Base-by-base conservation (phyloP, 2,113 vertebrate species). In the Agelaius phoeniceus region DNA sequence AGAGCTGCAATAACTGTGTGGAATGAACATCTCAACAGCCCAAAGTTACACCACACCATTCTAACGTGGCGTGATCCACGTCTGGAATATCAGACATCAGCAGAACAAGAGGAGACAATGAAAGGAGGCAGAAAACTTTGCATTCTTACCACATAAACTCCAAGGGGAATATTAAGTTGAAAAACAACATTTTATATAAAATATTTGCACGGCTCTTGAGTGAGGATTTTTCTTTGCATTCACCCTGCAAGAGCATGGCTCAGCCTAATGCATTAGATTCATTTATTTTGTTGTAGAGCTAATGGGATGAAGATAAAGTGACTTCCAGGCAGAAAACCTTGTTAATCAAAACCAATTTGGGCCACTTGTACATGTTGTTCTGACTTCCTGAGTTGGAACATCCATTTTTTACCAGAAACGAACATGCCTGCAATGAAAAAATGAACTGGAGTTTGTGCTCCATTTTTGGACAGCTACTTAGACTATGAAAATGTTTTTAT, bases 341-440 rank as follows among this genome's bases (percentile, higher is more conserved):
- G 95, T 95, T 97, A 94, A 95, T 96, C 93, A 94, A 95, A 96
- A 95, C 2, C 87, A 91, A 91, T 94, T 95, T 89, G 86, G 86
- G 73, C 80, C 76, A 51, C 86, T 94, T 67, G 65, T 67, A 74
- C 85, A 52, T 19, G 59, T 84, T 86, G 63, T 86, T 59, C 89
- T 91, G 91, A 72, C 96, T 94, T 93, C 87, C 79, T 65, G 44
- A 86, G 46, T 82, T 37, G 81, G 49, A 90, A 82, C 66, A 89
- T 91, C 86, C 57, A 92, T 96, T 97, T 91, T 89, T 95, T 90
- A 96, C 41, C 23, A 78, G 74, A 75, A 84, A 71, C 0, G 1
- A 26, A 30, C 22, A 10, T 3, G 35, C 12, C 48, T 20, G 11
- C 8, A 71, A 63, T 46, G 57, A 24, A 68, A 52, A 75, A 59